Evolutionary conservation across 2,113 vertebrate genomes (phyloP).

Genomic region (Amphiprion percula): DNA sequence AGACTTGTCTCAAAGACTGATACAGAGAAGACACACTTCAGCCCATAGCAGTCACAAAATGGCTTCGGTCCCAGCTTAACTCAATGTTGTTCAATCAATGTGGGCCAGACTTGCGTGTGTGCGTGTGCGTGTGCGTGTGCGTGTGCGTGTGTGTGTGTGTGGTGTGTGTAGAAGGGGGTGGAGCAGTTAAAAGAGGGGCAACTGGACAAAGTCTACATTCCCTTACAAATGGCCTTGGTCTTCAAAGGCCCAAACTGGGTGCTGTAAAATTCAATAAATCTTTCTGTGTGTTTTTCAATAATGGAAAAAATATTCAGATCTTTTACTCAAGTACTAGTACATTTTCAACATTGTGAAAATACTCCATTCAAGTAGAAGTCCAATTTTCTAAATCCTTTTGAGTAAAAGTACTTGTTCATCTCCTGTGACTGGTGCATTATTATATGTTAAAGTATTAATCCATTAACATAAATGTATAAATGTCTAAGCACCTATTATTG

Average conservation of each 20-base stretch:
- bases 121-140: conserved; percentile 46
- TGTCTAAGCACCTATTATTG: too few species aligned
- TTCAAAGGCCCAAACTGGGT: conserved; percentile 28
- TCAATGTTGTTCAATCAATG: conserved; percentile 57
- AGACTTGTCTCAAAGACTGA: conserved; percentile 52
- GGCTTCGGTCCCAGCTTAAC: conserved; percentile 62
- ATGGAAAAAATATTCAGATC: background rate
- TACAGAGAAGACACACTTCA: conserved; percentile 58
- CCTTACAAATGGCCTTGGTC: conserved; percentile 80
- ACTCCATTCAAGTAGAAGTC: background rate
- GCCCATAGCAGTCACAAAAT: conserved; percentile 63
- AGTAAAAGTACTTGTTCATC: too few species aligned
- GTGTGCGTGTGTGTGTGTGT: conserved; percentile 47
- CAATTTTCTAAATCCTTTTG: background rate
- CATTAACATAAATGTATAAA: background rate
- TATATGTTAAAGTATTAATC: background rate
- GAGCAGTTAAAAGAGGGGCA: conserved; percentile 58
- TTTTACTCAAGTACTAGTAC: background rate
- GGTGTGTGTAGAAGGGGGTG: conserved; percentile 63
- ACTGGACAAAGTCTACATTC: conserved; percentile 86
- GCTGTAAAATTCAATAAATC: conserved; percentile 25
- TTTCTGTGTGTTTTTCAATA: conserved; percentile 21
- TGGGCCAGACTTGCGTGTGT: conserved; percentile 47
- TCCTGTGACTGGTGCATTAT: too few species aligned
- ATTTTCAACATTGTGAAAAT: background rate